Evolutionary conservation across 2,113 vertebrate species (phyloP).

Genomic region (Ramphastos sulfuratus): DNA sequence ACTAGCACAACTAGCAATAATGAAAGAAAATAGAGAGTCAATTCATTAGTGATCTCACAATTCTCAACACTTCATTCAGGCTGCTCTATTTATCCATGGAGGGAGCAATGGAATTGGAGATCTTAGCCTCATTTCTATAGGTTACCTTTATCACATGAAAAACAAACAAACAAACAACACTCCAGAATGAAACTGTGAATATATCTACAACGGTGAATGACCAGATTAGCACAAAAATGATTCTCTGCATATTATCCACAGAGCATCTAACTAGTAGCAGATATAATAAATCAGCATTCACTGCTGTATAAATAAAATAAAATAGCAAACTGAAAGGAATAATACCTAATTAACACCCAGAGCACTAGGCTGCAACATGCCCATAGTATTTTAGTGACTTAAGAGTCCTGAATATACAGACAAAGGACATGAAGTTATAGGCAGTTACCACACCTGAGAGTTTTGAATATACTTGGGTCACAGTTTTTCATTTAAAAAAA

Average conservation of each 20-base stretch:
- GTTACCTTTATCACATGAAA: not conserved
- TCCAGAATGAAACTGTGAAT: not conserved
- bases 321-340: not conserved
- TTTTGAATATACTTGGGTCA: not conserved
- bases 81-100: not conserved
- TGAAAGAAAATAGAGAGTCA: not conserved
- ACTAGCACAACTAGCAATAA: not conserved
- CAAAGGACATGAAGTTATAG: not conserved
- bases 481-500: not conserved
- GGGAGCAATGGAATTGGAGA: not conserved
- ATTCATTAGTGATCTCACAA: not conserved
- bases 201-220: not conserved
- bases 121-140: not conserved
- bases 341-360: not conserved
- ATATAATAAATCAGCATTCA: not conserved
- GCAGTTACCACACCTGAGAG: not conserved
- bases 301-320: not conserved
- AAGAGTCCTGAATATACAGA: not conserved
- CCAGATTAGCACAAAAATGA: not conserved
- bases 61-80: not conserved
- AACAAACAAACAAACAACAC: not conserved
- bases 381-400: not conserved
- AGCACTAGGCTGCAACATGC: not conserved
- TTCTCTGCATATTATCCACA: not conserved
- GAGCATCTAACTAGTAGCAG: not conserved